Evolutionary conservation across 2,113 vertebrate genomes (phyloP), one percentile per base, ranked within the genome.

Genomic region (Epinephelus lanceolatus): DNA sequence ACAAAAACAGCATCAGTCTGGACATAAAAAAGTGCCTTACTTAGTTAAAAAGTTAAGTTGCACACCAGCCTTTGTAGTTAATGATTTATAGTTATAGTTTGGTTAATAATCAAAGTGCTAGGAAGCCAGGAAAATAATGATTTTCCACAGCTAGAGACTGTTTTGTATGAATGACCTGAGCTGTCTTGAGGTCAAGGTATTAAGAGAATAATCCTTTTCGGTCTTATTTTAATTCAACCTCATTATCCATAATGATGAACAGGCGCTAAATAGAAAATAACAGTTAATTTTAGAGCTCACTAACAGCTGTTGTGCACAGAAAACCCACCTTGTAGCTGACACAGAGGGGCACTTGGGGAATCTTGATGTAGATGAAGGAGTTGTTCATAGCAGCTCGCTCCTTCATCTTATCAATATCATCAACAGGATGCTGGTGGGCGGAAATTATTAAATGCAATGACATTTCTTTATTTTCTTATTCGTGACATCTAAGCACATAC

Each of bases 401-500:
- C 91, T 99, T 99, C 98, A 99, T 99, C 94, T 99, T 99, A 89
- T 99, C 98, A 3, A 99, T 99, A 86, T 99, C 98, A 84, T 99
- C 98, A 33, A 99, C 97, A 0, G 98, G 97, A 87, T 98, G 96
- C 98, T 99, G 90, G 27, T n/a, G 4, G 71, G 21, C 80, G 18
- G 27, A 76, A 47, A 73, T 69, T 0, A 68, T 1, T 42, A 14
- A 66, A 17, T n/a, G 9, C 2, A 13, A 37, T 76, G n/a, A n/a
- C 2, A 19, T 1, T 17, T 5, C 4, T 23, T 75, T 10, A 21
- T n/a, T 19, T 12, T 6, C 13, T 61, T 30, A 3, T 47, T 49
- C 13, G 19, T 12, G 25, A 56, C 6, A 51, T 55, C 9, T 14
- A 27, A 45, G 25, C 42, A 25, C 18, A 17, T 4, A 69, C 47